phyloP scores from a whole-genome alignment of 2,888 invertebrate genomes.

The Diaprepes abbreviatus region DNA sequence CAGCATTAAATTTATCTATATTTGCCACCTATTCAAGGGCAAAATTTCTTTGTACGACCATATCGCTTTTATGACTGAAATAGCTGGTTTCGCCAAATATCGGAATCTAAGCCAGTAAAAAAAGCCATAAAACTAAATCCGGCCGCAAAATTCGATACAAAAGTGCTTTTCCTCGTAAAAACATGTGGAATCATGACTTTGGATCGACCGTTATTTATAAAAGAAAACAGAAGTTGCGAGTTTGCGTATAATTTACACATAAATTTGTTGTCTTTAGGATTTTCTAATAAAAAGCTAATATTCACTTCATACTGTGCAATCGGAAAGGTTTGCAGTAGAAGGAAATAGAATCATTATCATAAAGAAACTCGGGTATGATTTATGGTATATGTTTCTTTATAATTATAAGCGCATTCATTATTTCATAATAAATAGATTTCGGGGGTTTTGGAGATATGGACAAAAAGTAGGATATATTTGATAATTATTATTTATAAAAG shows the following conservation, averaged over 20 bases:
- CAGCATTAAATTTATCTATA: too few relatives aligned
- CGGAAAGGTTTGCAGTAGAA: too few relatives aligned
- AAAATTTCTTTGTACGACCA: not conserved
- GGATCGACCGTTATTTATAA: constrained; percentile 6
- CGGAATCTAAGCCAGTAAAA: constrained; percentile 21
- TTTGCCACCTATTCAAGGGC: not conserved
- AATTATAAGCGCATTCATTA: too few relatives aligned
- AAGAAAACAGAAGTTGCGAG: not conserved
- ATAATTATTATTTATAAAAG: too few relatives aligned
- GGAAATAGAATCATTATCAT: too few relatives aligned
- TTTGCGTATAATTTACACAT: not conserved
- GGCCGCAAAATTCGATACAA: constrained; percentile 25
- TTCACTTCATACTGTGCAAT: too few relatives aligned
- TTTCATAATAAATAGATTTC: too few relatives aligned
- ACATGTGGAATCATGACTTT: constrained; percentile 9
- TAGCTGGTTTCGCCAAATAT: constrained; percentile 12
- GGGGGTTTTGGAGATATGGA: too few relatives aligned
- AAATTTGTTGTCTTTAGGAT: not conserved
- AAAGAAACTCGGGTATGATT: too few relatives aligned
- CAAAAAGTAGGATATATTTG: too few relatives aligned
- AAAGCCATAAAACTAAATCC: constrained; percentile 22
- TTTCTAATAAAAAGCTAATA: too few relatives aligned
- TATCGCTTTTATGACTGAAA: not conserved
- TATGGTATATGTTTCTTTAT: too few relatives aligned
- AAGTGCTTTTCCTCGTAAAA: constrained; percentile 17